A percentile compares a stretch with the other conserved stretches of the same genome.
These are phyloP conservation scores for Orthonevra nobilis DNA, from an alignment of 2,888 invertebrate genomes.

Conservation along the genomic window DNA sequence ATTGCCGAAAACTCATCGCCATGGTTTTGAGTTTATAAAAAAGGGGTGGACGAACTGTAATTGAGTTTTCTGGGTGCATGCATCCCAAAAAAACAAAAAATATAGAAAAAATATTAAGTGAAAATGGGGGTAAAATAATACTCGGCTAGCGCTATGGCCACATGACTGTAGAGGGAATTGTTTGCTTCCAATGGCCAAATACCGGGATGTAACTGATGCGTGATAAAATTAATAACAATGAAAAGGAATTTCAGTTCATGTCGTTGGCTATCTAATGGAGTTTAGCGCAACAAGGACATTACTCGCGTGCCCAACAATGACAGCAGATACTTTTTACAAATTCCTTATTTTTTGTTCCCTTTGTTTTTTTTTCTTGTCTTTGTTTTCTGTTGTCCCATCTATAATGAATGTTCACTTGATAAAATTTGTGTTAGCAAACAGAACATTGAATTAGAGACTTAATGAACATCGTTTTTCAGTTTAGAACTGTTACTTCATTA, in stretches of 20 bases:
- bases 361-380: no score
- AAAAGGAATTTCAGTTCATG: conserved; percentile 43
- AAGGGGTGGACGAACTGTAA: conserved; percentile 56
- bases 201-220: conserved; percentile 64
- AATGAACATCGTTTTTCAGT: no score
- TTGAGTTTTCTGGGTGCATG: conserved; percentile 65
- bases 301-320: conserved; percentile 13
- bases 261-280: conserved; percentile 31
- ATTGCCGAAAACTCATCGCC: conserved; percentile 34
- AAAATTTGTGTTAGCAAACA: no score
- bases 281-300: conserved; percentile 15
- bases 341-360: no score
- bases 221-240: conserved; percentile 67
- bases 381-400: no score
- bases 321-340: no score
- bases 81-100: no score
- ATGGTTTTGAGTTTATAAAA: conserved; percentile 38
- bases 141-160: conserved; percentile 14
- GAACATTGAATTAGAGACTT: no score
- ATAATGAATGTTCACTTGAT: no score
- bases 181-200: conserved; percentile 63
- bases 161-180: conserved; percentile 52
- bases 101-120: no score
- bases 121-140: conserved; percentile 25
- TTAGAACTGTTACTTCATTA: no score